Base-by-base conservation (phyloP, 1,140 invertebrate genomes). In the Lanistes nyassanus region DNA sequence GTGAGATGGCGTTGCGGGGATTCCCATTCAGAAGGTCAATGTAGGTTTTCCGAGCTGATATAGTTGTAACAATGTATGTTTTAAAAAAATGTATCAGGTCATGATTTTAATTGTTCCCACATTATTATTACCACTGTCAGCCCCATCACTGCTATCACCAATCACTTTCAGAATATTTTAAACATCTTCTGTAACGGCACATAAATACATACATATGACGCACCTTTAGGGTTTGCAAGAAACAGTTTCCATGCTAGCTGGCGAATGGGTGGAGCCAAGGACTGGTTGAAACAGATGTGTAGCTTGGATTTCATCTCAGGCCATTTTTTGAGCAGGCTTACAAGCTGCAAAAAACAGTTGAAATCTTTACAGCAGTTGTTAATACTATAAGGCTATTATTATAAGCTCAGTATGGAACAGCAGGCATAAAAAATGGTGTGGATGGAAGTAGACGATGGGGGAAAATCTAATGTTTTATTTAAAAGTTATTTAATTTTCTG, bases 241-340 rank as follows among this genome's bases (percentile, higher is more conserved):
- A 85, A 87, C 2, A 88, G 76, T 62, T 81, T 83, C 87, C 87
- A 88, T 37, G 83, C 82, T n/a, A 86, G 58, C 55, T 84, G 81
- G 42, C 87, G 77, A 36, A 87, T 75, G 74, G 81, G 76, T 29
- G 70, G 51, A 23, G 84, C 81, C 3, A 88, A 76, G 19, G 87
- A 82, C 75, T 87, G 84, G 67, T 88, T 88, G 23, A 88, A 79
- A 78, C 83, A 85, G 29, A 85, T 76, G 39, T 83, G 79, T 2
- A 88, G 76, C 65, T 88, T 88, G 34, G 74, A 75, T 75, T 86
- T 88, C 84, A 88, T 86, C 26, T 88, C 86, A 37, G 87, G 86
- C 86, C 86, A 88, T 73, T 84, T 85, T 60, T 83, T 85, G 65
- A 88, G 73, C 39, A 88, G 60, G 73, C 83, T 85, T 1, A 87